A percentile compares a stretch with the other conserved stretches of the same genome.
Evolutionary conservation across 2,113 vertebrate genomes (phyloP).

Genomic region (Okapia johnstoni): DNA sequence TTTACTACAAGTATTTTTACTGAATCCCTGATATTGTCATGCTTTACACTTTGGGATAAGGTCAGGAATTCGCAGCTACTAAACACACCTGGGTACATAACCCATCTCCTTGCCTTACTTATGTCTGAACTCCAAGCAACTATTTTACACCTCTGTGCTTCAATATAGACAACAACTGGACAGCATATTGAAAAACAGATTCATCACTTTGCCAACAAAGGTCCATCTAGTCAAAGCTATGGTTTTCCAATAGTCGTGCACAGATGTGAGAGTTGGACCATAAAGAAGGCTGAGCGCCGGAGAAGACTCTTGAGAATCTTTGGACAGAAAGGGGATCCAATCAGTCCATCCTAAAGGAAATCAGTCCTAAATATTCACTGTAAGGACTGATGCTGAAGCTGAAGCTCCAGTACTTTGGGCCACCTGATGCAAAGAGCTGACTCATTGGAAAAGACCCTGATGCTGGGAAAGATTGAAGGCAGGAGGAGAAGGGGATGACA

Average conservation of each 20-base stretch:
- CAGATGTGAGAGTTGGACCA: not conserved
- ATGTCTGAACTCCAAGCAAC: not conserved
- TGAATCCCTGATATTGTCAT: fast-evolving
- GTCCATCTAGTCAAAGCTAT: not conserved
- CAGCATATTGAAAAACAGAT: not conserved
- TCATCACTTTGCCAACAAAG: not conserved
- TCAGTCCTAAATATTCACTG: not conserved
- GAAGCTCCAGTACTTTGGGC: not conserved
- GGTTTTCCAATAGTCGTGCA: not conserved
- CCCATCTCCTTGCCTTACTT: not conserved
- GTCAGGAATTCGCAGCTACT: not conserved
- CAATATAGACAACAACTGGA: not conserved
- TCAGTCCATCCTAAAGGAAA: not conserved
- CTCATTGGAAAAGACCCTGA: not conserved
- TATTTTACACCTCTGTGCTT: not conserved
- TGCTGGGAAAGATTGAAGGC: not conserved
- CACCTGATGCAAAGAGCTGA: not conserved
- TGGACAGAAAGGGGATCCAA: not conserved
- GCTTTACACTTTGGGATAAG: too few relatives aligned
- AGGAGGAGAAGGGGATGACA: fast-evolving
- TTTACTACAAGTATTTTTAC: not conserved
- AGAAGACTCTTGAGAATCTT: not conserved
- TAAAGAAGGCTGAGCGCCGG: not conserved
- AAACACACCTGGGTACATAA: not conserved
- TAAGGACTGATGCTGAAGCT: not conserved